Evolutionary conservation across 37 sponge, comb jelly and placozoan genomes (phyloP), one percentile per base, ranked within the genome.

Genomic region (Chondrilla cf. caribensis): DNA sequence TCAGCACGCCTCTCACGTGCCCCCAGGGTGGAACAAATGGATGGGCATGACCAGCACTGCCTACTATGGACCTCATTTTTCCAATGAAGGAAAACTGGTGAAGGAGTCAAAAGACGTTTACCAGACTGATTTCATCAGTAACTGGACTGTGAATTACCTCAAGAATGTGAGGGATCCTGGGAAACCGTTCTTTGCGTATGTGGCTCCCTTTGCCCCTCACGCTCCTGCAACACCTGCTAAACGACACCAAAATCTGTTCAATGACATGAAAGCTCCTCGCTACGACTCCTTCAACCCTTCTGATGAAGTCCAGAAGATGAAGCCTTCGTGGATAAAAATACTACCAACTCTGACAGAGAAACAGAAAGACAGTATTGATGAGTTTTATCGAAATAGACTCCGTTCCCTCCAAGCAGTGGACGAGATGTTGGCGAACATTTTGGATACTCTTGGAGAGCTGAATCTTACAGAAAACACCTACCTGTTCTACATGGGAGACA

Each of bases 151-250:
- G 5, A 31, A 81, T 11, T 76, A 33, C 19, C 24, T 86, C 11
- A 64, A 32, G 29, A 36, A 66, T 42, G 65, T 47, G 37, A 22
- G 91, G 3, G 78, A 86, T 51, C 42, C 32, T 0, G 42, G 15
- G 2, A 91, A 91, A 73, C 91, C 91, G 18, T 91, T 91, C 79
- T 91, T 91, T 67, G 71, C 87, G 72, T 87, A 91, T 59, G 31
- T 91, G 2, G 60, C 91, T 9, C 91, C 91, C 2, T 91, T 87
- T 91, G 91, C 91, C 19, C 91, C 91, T 28, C 91, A 91, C 38
- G 87, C 84, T 3, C 91, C 91, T 9, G 83, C 91, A 6, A 31
- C 31, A 2, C 91, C 91, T 55, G 91, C 91, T 51, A 57, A 47
- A 22, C 55, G 91, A 9, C 91, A 91, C 55, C 87, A 58, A 17